Evolutionary conservation across 1,140 invertebrate species (phyloP), one percentile per base, ranked within the genome.

Genomic region (Melitaea cinxia): DNA sequence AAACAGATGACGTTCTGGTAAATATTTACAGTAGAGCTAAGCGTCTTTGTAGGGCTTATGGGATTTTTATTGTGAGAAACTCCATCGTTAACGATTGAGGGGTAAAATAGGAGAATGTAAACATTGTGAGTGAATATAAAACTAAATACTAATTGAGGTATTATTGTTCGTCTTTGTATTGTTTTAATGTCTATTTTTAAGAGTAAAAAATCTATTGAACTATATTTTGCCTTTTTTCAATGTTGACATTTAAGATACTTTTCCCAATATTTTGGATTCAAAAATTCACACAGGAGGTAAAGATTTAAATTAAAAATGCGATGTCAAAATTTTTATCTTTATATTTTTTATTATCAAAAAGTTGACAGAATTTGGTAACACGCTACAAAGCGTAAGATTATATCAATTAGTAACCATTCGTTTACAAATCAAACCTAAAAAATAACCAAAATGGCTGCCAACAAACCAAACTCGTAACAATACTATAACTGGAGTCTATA

Each of bases 61-160:
- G 35, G 72, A 73, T 72, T 85, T 83, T 85, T 83, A 85, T 76
- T 82, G 77, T 85, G 82, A 75, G 82, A 82, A 85, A 75, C 75
- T 73, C 67, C 47, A 68, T 69, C 60, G 55, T 69, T 70, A 70
- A 68, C 57, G 54, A 70, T 52, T 54, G 26, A 53, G 55, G 56
- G 65, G 45, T 24, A 58, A 60, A 56, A 59, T 62, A 33, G 59
- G 68, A 56, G 54, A 39, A 50, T 37, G 54, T 71, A 67, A 60
- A 71, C 64, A 66, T 47, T 23, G 26, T n/a, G 28, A 10, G 35
- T 6, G 54, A 53, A 54, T 35, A 49, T 19, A 23, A 59, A 50
- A 50, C 53, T 56, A 35, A 37, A 56, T 64, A n/a, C 7, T 64
- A 56, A 56, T 64, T 56, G 53, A 56, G 30, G 24, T 64, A 56